These are phyloP conservation scores for Percina caprodes DNA, from an alignment of 2,113 vertebrate genomes.

Conservation along the genomic window DNA sequence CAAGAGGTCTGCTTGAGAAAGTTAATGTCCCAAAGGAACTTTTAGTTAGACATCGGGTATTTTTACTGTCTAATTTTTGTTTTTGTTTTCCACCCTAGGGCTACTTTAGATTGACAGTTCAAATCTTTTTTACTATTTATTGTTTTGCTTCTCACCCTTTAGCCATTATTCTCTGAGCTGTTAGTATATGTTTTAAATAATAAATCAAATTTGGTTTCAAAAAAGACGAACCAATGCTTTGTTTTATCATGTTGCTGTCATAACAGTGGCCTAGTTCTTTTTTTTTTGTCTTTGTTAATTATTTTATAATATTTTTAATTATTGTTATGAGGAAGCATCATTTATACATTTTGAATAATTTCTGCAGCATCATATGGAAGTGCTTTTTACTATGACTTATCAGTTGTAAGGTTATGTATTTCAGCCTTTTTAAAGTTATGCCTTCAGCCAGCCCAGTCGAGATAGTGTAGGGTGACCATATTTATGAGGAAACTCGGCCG, in stretches of 20 bases:
- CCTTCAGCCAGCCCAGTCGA: constrained; percentile 29
- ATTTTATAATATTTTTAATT: neutral
- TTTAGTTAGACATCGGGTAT: constrained; percentile 60
- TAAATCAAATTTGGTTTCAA: constrained; percentile 65
- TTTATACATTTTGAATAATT: constrained; percentile 4
- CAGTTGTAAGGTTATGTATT: constrained; percentile 63
- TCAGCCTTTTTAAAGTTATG: constrained; percentile 41
- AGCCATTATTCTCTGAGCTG: constrained; percentile 51
- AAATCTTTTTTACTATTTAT: constrained; percentile 73
- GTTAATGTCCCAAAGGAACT: constrained; percentile 72
- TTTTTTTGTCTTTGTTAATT: constrained; percentile 48
- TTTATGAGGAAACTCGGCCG: too few relatives aligned
- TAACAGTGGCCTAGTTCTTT: constrained; percentile 34
- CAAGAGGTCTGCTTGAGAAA: constrained; percentile 68
- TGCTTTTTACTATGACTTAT: constrained; percentile 45
- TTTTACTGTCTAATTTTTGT: constrained; percentile 62
- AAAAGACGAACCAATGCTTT: constrained; percentile 40
- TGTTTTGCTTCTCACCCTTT: constrained; percentile 60
- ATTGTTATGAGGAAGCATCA: neutral
- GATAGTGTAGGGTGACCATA: too few relatives aligned
- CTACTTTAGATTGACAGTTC: constrained; percentile 75
- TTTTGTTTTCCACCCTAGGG: constrained; percentile 71
- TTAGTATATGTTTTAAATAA: constrained; percentile 75
- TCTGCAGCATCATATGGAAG: constrained; percentile 10
- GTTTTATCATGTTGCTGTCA: constrained; percentile 50